phyloP scores from a whole-genome alignment of 2,888 invertebrate genomes.

The Listrodromus nycthemerus region DNA sequence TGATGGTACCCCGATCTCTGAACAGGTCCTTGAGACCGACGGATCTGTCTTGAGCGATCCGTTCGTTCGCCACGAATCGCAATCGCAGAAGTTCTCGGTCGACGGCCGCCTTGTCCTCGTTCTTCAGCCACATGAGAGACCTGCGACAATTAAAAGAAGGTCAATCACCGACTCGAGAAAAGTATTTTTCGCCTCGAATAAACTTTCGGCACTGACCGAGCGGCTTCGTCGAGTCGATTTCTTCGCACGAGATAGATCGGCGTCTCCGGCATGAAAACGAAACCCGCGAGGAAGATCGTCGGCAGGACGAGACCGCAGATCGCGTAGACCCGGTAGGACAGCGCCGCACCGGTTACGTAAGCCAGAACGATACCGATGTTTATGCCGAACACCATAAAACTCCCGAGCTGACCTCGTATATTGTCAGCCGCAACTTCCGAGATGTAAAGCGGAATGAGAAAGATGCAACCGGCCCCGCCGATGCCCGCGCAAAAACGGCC shows the following conservation, averaged over 20 bases:
- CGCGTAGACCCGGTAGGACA: constrained; percentile 85
- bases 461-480: constrained; percentile 86
- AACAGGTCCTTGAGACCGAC: constrained; percentile 80
- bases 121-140: constrained; percentile 78
- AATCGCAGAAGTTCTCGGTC: constrained; percentile 77
- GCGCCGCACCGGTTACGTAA: constrained; percentile 83
- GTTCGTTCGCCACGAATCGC: constrained; percentile 74
- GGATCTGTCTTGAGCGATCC: constrained; percentile 60
- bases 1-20: constrained; percentile 80
- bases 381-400: constrained; percentile 85
- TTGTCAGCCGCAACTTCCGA: constrained; percentile 88
- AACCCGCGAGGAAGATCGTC: constrained; percentile 82
- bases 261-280: constrained; percentile 86
- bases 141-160: constrained; percentile 65
- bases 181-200: neutral
- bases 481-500: constrained; percentile 87
- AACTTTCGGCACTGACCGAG: constrained; percentile 74
- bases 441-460: constrained; percentile 87
- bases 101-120: constrained; percentile 73
- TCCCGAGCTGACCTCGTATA: constrained; percentile 86
- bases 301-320: constrained; percentile 82
- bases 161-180: neutral
- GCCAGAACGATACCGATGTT: constrained; percentile 84
- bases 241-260: constrained; percentile 84
- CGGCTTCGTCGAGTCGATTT: constrained; percentile 81